Conservation (phyloP, 2,797 vertebrate species). For the Falco novaeseelandiae region DNA sequence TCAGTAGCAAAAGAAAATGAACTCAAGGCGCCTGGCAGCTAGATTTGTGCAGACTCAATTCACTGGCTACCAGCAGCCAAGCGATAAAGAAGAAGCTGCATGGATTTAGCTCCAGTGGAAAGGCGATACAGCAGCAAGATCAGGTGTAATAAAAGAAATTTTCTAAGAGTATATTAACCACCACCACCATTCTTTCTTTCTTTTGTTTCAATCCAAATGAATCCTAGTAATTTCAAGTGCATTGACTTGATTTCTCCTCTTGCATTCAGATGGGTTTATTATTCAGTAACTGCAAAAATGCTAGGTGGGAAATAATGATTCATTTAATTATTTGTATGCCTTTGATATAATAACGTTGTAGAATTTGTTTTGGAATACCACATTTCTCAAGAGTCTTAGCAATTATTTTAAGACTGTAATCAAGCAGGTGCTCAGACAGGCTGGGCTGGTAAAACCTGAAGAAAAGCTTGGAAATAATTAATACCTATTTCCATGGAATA, state of each 20-base stretch:
- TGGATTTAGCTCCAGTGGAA: not conserved
- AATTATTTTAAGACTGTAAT: not conserved
- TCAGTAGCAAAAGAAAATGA: not conserved
- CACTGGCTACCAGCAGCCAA: not conserved
- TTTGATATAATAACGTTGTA: not conserved
- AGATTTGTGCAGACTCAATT: not conserved
- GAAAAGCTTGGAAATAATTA: not conserved
- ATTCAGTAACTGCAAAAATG: not conserved
- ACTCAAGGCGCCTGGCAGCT: not conserved
- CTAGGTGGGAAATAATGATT: conserved; percentile 4
- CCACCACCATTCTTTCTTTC: not conserved
- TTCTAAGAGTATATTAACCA: not conserved
- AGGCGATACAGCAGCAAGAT: not conserved
- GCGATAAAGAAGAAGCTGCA: not conserved
- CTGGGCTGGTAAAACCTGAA: not conserved
- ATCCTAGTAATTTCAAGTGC: not conserved
- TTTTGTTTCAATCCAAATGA: not conserved
- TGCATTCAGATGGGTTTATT: not conserved
- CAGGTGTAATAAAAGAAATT: not conserved
- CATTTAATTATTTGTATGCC: conserved; percentile 17
- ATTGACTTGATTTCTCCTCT: not conserved
- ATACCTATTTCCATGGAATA: not conserved
- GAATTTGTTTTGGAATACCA: not conserved
- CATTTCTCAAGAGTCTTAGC: not conserved
- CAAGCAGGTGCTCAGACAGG: not conserved